Conservation (phyloP, 1,140 invertebrate species). For the Andricus grossulariae region DNA sequence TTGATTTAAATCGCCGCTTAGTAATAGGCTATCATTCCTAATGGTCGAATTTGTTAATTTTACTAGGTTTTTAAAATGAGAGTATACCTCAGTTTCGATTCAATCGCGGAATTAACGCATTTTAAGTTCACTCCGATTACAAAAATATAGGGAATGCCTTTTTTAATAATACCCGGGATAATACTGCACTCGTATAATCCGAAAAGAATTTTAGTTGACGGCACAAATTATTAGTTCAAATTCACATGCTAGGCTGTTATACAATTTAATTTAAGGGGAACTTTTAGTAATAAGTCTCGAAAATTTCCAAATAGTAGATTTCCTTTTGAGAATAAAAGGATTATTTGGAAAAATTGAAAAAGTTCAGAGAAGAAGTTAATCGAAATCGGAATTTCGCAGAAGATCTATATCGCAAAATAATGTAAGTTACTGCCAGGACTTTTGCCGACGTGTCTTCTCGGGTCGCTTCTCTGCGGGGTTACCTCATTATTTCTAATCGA, state of each 20-base stretch:
- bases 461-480: slow-evolving; percentile 55
- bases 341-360: neutral
- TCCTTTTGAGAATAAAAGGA: neutral
- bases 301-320: neutral
- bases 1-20: slow-evolving; percentile 2
- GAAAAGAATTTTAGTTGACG: too few relatives aligned
- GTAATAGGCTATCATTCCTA: slow-evolving; percentile 18
- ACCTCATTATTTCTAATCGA: slow-evolving; percentile 72
- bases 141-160: neutral
- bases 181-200: too few relatives aligned
- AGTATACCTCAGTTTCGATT: neutral
- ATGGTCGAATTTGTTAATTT: slow-evolving; percentile 26
- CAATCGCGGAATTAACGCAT: neutral
- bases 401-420: slow-evolving; percentile 68
- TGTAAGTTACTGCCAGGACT: slow-evolving; percentile 62
- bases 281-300: too few relatives aligned
- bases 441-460: slow-evolving; percentile 63
- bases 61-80: neutral
- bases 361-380: slow-evolving; percentile 16
- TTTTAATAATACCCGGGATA: too few relatives aligned
- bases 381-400: slow-evolving; percentile 22
- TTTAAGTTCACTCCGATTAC: neutral
- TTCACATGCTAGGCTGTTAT: too few relatives aligned
- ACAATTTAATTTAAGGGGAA: too few relatives aligned
- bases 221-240: too few relatives aligned